Conservation (phyloP, 2,888 invertebrate genomes). For the Hecatera dysodea region DNA sequence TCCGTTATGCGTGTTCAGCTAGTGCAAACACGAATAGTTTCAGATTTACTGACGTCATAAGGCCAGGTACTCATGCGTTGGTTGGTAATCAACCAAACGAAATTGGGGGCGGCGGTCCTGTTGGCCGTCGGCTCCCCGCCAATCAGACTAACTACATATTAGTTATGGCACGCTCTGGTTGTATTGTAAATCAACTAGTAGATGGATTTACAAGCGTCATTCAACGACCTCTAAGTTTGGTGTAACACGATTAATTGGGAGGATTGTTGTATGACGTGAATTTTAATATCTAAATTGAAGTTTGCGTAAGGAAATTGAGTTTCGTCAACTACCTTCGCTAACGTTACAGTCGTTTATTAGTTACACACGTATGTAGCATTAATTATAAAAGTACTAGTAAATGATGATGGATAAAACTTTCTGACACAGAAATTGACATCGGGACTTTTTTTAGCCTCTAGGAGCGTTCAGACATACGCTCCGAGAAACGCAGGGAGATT, state of each 20-base stretch:
- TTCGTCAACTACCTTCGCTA: too few relatives aligned
- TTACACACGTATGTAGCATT: too few relatives aligned
- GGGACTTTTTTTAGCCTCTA: too few relatives aligned
- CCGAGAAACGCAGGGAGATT: too few relatives aligned
- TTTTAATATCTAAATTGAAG: background rate
- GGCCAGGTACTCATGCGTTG: slow-evolving; percentile 11
- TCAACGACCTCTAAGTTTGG: background rate
- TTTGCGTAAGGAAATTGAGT: background rate
- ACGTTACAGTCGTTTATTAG: too few relatives aligned
- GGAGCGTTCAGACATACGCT: too few relatives aligned
- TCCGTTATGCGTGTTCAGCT: background rate
- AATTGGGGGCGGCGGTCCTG: slow-evolving; percentile 30
- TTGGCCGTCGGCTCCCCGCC: slow-evolving; percentile 14
- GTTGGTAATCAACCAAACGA: slow-evolving; percentile 41
- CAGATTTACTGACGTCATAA: slow-evolving; percentile 17
- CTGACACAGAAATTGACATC: too few relatives aligned
- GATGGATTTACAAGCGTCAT: background rate
- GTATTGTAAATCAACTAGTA: slow-evolving; percentile 1
- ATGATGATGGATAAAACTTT: too few relatives aligned
- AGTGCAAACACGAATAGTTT: slow-evolving; percentile 8
- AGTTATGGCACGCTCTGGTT: slow-evolving; percentile 26
- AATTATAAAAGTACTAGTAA: too few relatives aligned
- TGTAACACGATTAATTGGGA: background rate
- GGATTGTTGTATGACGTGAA: background rate
- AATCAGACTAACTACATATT: slow-evolving; percentile 51